Conservation (phyloP, 2,888 invertebrate species). For the Ophion costatus region DNA sequence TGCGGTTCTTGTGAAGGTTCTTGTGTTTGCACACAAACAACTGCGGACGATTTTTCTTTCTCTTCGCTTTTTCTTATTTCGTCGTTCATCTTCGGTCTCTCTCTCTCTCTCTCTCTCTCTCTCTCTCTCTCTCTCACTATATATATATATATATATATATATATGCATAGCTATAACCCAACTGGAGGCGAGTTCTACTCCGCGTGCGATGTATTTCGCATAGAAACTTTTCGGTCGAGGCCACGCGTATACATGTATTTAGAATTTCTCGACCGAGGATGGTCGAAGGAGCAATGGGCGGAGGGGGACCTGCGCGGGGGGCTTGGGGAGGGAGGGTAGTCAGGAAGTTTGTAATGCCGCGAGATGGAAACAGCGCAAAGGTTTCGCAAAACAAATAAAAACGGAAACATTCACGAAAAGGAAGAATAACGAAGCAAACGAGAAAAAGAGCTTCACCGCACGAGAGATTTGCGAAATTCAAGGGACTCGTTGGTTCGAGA, state of each 20-base stretch:
- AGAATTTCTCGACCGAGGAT: background rate
- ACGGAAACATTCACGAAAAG: background rate
- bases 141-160: no score
- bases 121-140: no score
- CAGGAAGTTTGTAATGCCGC: background rate
- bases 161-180: constrained; percentile 6
- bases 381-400: constrained; percentile 34
- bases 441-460: constrained; percentile 5
- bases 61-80: background rate
- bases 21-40: no score
- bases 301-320: no score
- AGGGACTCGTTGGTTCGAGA: constrained; percentile 24
- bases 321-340: background rate
- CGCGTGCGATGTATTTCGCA: constrained; percentile 46
- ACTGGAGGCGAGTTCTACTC: constrained; percentile 40
- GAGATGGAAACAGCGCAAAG: constrained; percentile 13
- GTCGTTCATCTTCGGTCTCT: background rate
- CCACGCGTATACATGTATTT: constrained; percentile 5
- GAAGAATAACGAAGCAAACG: background rate
- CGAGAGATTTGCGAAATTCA: constrained; percentile 36
- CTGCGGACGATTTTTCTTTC: no score
- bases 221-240: constrained; percentile 57
- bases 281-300: no score
- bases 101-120: background rate
- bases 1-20: no score